Evolutionary conservation across 2,113 vertebrate species (phyloP).

Genomic region (Meriones unguiculatus): DNA sequence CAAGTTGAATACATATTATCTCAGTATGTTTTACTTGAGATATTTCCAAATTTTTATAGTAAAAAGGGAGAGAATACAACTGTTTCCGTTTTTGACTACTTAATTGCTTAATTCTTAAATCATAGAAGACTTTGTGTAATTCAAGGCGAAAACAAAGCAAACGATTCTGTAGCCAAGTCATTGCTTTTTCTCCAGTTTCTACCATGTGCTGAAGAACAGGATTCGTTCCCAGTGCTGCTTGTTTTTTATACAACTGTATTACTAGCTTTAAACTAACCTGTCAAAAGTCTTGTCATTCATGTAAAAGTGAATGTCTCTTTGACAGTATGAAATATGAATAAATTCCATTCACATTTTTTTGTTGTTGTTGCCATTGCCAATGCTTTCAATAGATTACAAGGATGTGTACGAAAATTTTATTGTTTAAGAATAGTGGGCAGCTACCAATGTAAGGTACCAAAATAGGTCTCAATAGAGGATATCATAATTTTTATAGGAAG

Average conservation of each 20-base stretch:
- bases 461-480: conserved; percentile 34
- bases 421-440: conserved; percentile 46
- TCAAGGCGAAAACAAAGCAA: conserved; percentile 57
- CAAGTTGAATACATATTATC: conserved; percentile 12
- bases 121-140: background rate
- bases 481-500: conserved; percentile 62
- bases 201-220: background rate
- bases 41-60: conserved; percentile 19
- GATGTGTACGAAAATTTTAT: conserved; percentile 55
- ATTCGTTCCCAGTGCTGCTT: background rate
- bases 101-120: conserved; percentile 16
- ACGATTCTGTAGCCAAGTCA: background rate
- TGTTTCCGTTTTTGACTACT: conserved; percentile 5
- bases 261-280: conserved; percentile 61
- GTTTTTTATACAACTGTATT: conserved; percentile 7
- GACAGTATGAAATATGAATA: conserved; percentile 67
- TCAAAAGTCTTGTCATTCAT: conserved; percentile 65
- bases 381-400: conserved; percentile 66
- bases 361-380: conserved; percentile 31
- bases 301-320: conserved; percentile 63
- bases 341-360: conserved; percentile 46
- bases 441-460: conserved; percentile 17
- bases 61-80: background rate
- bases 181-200: conserved; percentile 15
- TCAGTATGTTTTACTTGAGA: conserved; percentile 21